Conservation (phyloP, 2,113 vertebrate genomes). For the Neomonachus schauinslandi region DNA sequence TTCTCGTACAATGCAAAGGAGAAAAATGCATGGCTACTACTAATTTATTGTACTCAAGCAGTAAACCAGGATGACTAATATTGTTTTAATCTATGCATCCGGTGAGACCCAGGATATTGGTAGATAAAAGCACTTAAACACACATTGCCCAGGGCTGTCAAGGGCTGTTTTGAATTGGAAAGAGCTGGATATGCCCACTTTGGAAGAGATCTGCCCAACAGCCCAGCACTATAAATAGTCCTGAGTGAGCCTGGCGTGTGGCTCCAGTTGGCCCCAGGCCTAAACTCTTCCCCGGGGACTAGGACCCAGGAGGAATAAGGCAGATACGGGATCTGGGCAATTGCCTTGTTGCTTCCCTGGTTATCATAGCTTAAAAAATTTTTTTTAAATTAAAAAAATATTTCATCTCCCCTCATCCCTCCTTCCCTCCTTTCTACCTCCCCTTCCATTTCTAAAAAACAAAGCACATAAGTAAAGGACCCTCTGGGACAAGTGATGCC, state of each 20-base stretch:
- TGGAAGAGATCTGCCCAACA: not conserved
- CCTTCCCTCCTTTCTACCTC: not conserved
- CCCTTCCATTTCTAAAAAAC: not conserved
- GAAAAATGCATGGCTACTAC: not conserved
- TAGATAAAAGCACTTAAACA: slow-evolving; percentile 73
- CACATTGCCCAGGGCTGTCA: slow-evolving; percentile 35
- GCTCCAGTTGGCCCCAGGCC: slow-evolving; percentile 41
- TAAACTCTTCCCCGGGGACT: not conserved
- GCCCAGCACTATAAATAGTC: slow-evolving; percentile 62
- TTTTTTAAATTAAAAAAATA: not conserved
- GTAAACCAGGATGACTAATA: slow-evolving; percentile 59
- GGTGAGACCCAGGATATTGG: slow-evolving; percentile 49
- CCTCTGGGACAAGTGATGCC: not conserved
- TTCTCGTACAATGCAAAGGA: not conserved
- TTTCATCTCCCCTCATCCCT: not conserved
- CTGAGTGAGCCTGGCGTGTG: not conserved
- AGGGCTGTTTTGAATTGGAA: slow-evolving; percentile 74
- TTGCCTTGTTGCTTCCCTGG: not conserved
- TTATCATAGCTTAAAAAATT: not conserved
- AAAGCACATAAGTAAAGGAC: not conserved
- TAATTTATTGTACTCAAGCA: slow-evolving; percentile 60
- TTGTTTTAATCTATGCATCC: slow-evolving; percentile 63
- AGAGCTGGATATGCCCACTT: slow-evolving; percentile 62
- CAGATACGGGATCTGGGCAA: not conserved
- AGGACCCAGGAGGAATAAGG: not conserved